phyloP scores from a whole-genome alignment of 53 echinoderm and acorn worm genomes.

The Holothuria leucospilota region DNA sequence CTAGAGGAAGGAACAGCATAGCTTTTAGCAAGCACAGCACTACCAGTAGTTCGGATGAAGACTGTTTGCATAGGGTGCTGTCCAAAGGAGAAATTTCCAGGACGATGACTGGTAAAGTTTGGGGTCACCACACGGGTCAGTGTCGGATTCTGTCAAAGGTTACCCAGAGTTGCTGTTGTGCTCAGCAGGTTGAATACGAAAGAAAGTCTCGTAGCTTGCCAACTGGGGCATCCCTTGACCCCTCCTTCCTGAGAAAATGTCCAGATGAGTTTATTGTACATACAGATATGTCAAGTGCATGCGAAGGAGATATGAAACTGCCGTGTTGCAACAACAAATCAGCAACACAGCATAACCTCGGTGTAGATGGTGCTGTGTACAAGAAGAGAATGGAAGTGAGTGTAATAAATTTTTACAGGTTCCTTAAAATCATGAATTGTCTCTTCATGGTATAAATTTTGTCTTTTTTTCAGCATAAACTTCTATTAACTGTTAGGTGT shows the following conservation, averaged over 20 bases:
- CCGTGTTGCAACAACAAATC: conserved; percentile 2
- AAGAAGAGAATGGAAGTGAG: conserved; percentile 95
- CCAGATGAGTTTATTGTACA: conserved; percentile 16
- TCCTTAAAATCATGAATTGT: too few species aligned
- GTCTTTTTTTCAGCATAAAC: too few species aligned
- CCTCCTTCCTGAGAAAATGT: conserved; percentile 10
- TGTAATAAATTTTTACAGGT: not conserved
- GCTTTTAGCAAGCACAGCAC: not conserved
- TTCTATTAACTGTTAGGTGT: too few species aligned
- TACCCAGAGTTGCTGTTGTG: conserved; percentile 52
- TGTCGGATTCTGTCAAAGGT: conserved; percentile 32
- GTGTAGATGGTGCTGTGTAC: conserved; percentile 88
- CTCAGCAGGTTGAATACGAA: conserved; percentile 43
- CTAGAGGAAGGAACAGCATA: not conserved
- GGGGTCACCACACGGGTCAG: conserved; percentile 7
- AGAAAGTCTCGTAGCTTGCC: conserved; percentile 71
- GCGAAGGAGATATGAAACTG: not conserved
- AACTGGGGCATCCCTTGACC: conserved; percentile 57
- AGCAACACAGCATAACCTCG: not conserved
- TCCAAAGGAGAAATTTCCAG: not conserved
- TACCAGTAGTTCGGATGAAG: conserved; percentile 17
- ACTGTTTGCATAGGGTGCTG: not conserved
- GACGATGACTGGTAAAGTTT: not conserved
- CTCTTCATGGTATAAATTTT: too few species aligned
- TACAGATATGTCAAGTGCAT: not conserved